phyloP scores from a whole-genome alignment of 2,113 vertebrate species.

The Coptodon bakossiorum region DNA sequence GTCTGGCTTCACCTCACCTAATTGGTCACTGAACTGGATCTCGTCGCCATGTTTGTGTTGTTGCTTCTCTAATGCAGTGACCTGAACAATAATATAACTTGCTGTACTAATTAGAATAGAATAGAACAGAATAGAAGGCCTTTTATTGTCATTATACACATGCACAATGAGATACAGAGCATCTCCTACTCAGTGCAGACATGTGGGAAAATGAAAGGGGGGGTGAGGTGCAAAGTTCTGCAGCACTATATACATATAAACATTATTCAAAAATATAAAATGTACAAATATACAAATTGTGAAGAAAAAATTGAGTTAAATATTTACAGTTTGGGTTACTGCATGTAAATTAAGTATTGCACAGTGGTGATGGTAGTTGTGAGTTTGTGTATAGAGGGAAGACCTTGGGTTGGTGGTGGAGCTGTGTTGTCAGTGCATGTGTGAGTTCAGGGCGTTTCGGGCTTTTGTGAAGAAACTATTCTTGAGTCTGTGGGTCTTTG shows the following conservation, averaged over 20 bases:
- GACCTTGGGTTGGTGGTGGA: neutral
- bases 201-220: neutral
- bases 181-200: neutral
- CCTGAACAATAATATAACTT: neutral
- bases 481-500: neutral
- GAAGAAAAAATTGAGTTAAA: neutral
- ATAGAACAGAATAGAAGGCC: neutral
- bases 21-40: neutral
- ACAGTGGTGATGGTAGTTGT: neutral
- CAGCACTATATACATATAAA: rapidly evolving
- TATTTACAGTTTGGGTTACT: neutral
- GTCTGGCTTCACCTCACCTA: neutral
- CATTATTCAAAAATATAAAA: neutral
- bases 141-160: neutral
- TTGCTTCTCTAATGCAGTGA: neutral
- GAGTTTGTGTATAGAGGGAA: neutral
- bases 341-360: neutral
- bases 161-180: neutral
- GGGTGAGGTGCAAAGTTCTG: neutral
- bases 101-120: neutral
- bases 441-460: neutral
- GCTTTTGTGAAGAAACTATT: neutral
- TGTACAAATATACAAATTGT: neutral
- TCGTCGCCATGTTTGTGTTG: rapidly evolving
- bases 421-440: neutral